Evolutionary conservation across 2,113 vertebrate species (phyloP), one percentile per base, ranked within the genome.

Genomic region (Mobula hypostoma): DNA sequence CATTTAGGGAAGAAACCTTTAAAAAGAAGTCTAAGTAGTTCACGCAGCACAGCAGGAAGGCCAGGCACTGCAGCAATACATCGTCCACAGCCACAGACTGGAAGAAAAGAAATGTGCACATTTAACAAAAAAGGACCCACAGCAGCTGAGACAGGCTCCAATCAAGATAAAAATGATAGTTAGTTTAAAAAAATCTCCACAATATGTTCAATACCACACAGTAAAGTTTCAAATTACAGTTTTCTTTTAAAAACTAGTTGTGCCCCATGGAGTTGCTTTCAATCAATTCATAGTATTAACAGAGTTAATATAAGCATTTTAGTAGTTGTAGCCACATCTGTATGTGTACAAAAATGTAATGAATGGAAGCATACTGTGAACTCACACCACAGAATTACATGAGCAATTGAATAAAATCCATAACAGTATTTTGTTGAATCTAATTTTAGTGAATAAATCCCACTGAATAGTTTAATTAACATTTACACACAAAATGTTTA

Each of bases 11-110:
- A 95, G 95, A 95, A 95, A 96, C 96, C 96, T 97, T 96, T 94
- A 96, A 95, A 95, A 96, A 97, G 95, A 95, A 96, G 95, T 96
- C 95, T 95, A 96, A 96, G 95, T 95, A 95, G 95, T 95, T 95
- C 95, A 95, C 94, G 29, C 96, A 96, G 96, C 95, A 95, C 95
- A 96, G 96, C 95, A 96, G 95, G 96, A 96, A 94, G 48, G 94
- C 95, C 95, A 97, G 96, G 95, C 96, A 95, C 95, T 95, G 95
- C 95, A 95, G 94, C 95, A 96, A 94, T 94, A 95, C 95, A 95
- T 95, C 95, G 94, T 96, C 96, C 96, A 96, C 66, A 95, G 95
- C 95, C 96, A 96, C 95, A 94, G 95, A 95, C 95, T 95, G 95
- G 94, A 96, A 96, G 96, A 96, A 95, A 74, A 96, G 96, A 97